Evolutionary conservation across 2,888 invertebrate genomes (phyloP).

Genomic region (Mermis nigrescens): DNA sequence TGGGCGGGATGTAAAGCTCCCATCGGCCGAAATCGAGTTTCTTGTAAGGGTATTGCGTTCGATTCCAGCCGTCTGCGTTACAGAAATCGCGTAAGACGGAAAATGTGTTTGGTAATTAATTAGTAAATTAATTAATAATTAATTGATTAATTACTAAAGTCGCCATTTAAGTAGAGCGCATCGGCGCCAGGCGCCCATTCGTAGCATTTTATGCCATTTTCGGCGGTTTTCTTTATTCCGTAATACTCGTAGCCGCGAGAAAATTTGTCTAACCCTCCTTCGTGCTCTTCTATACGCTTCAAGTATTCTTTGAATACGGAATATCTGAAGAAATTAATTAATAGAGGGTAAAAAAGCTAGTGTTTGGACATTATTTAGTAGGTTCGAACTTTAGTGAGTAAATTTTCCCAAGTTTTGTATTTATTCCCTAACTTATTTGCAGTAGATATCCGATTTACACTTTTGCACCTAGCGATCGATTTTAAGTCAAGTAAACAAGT

Average conservation of each 20-base stretch:
- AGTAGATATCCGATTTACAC: no score
- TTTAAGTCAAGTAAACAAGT: no score
- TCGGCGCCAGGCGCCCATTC: constrained; percentile 96
- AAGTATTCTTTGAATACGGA: constrained; percentile 6
- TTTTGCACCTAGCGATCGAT: no score
- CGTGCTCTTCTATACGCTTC: constrained; percentile 16
- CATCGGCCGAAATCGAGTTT: constrained; percentile 80
- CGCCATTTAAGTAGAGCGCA: constrained; percentile 68
- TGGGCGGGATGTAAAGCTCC: constrained; percentile 66
- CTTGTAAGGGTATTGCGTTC: constrained; percentile 56
- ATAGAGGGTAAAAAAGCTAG: not conserved
- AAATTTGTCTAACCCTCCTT: constrained; percentile 54
- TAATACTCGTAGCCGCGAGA: constrained; percentile 64
- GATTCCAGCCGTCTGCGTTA: constrained; percentile 69
- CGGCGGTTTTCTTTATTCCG: constrained; percentile 63
- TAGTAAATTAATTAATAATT: not conserved
- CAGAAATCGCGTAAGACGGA: constrained; percentile 14
- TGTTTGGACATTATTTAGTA: no score
- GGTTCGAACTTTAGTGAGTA: no score
- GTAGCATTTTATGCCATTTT: constrained; percentile 63
- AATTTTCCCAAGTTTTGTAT: no score
- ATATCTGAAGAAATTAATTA: constrained; percentile 6
- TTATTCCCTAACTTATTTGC: no score
- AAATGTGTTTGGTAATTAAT: not conserved
- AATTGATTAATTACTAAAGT: constrained; percentile 63